Base-by-base conservation (phyloP, 2,113 vertebrate species). In the Danio rerio region DNA sequence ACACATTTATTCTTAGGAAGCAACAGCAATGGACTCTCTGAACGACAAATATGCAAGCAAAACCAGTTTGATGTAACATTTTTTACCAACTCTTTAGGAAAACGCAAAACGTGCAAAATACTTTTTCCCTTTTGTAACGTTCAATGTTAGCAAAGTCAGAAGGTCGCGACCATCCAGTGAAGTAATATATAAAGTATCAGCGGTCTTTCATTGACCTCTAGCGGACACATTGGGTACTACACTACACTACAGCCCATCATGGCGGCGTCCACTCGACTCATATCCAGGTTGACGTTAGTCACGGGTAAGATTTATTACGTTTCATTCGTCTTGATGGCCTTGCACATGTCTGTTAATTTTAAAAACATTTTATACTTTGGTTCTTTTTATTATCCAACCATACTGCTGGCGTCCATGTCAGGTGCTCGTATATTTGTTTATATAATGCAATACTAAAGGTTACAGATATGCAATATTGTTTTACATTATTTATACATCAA, bases 281-380 rank as follows among this genome's bases (percentile, higher is more conserved):
- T 88, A 21, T 93, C 93, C 78, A 90, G 89, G 86, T 84, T 95
- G 88, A 89, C 94, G 0, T 80, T 94, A 65, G 93, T 95, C 49
- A 94, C 93, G 0, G 95, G 94, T 93, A 21, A 79, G n/a, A 42
- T 77, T 76, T 66, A 18, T 52, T 12, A 58, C 13, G 9, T 74
- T 56, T 56, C 2, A 6, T 9, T 76, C 2, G 4, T 47, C 5
- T 58, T 45, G 5, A 76, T 59, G 7, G 4, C 0, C 4, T 9
- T 5, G 5, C 20, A 7, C 13, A 50, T 21, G 5, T 9, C 13
- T 15, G 0, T 20, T 40, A 18, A 68, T 4, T 53, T 7, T 40
- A 7, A 6, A 21, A 6, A 31, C 21, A 20, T 20, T 31, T 31
- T 31, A 31, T 31, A 31, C 1, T 31, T 31, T 31, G 31, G 31